phyloP scores from a whole-genome alignment of 2,888 invertebrate species.

The Choristoneura rosaceana region DNA sequence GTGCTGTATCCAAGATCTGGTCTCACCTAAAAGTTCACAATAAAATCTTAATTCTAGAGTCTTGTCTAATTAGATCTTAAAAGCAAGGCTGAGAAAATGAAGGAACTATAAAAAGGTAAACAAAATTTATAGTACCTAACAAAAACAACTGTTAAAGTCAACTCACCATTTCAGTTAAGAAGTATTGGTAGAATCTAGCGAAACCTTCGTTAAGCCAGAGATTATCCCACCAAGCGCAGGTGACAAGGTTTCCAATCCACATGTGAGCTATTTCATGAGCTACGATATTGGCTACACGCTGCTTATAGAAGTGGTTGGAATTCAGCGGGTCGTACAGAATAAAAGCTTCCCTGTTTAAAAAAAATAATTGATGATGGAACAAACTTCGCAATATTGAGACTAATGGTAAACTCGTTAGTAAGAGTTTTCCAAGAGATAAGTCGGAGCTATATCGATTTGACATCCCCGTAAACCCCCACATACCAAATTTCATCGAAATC shows the following conservation, averaged over 20 bases:
- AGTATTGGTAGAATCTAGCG: conserved; percentile 90
- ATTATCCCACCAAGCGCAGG: conserved; percentile 91
- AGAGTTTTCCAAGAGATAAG: no score
- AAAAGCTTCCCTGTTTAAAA: conserved; percentile 82
- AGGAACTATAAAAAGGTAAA: background rate
- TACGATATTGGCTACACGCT: conserved; percentile 88
- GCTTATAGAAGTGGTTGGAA: conserved; percentile 84
- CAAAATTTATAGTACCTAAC: background rate
- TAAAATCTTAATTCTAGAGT: background rate
- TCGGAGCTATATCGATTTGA: no score
- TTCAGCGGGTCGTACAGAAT: conserved; percentile 80
- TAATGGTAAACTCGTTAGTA: no score
- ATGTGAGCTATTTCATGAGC: conserved; percentile 93
- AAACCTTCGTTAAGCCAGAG: conserved; percentile 90
- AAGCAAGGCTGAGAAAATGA: background rate
- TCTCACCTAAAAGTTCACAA: conserved; percentile 57
- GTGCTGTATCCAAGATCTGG: conserved; percentile 67
- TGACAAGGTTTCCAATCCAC: conserved; percentile 93
- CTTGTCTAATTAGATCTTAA: background rate
- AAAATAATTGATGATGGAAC: conserved; percentile 7
- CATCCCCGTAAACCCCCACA: no score
- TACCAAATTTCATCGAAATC: no score
- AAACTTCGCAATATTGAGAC: no score
- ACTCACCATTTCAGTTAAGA: conserved; percentile 80
- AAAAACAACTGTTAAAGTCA: background rate